Percentiles rank a stretch among this genome's conserved stretches.
Evolutionary conservation across 1,140 invertebrate genomes (phyloP).

Genomic region (Brachystomella parvula): DNA sequence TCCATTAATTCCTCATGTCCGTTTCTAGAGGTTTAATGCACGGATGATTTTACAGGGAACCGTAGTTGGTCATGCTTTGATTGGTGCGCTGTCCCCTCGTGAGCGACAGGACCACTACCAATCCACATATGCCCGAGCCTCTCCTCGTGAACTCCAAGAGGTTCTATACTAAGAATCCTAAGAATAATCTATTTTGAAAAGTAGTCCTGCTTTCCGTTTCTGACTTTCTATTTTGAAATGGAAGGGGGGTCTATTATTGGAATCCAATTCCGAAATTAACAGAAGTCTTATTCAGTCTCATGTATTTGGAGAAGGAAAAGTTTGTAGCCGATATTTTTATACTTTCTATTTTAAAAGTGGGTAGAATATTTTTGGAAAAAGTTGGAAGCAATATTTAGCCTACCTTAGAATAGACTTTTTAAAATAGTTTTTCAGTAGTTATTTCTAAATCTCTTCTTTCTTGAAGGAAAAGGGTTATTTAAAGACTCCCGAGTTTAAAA

Average conservation of each 20-base stretch:
- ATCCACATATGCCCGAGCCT: slow-evolving; percentile 4
- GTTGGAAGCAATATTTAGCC: neutral
- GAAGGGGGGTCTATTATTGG: slow-evolving; percentile 8
- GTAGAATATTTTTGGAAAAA: slow-evolving; percentile 3
- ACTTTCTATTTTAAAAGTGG: neutral
- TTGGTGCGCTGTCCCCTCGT: neutral
- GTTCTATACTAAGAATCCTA: neutral
- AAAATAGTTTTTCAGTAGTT: neutral
- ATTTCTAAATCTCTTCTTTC: neutral
- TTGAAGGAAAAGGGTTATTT: neutral
- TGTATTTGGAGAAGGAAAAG: neutral
- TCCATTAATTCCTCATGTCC: too few relatives aligned
- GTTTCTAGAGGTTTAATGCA: neutral
- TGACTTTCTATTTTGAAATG: too few relatives aligned
- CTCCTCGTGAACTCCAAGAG: neutral
- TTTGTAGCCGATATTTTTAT: slow-evolving; percentile 6
- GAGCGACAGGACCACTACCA: neutral
- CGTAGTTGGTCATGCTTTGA: slow-evolving; percentile 1
- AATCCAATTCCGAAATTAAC: neutral
- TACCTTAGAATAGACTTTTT: neutral
- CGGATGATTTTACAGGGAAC: neutral
- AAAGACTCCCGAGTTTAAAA: neutral
- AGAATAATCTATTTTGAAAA: slow-evolving; percentile 7
- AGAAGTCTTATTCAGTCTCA: neutral
- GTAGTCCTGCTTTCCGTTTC: too few relatives aligned